phyloP scores from a whole-genome alignment of 2,113 vertebrate species.

The Bubo bubo region DNA sequence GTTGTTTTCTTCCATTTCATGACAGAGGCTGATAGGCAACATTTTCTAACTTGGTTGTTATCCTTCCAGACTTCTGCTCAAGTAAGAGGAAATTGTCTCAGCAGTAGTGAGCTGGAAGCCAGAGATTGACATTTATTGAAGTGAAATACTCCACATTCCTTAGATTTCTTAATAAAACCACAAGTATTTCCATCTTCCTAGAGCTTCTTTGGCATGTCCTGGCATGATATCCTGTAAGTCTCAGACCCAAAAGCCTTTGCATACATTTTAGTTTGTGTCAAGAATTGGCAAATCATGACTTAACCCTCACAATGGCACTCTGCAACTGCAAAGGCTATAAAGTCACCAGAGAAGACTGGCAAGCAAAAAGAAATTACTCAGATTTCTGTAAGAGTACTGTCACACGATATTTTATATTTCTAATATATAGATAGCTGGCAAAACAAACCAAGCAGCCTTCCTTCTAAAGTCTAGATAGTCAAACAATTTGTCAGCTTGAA shows the following conservation, averaged over 20 bases:
- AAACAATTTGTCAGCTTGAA: background rate
- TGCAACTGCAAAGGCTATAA: background rate
- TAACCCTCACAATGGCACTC: background rate
- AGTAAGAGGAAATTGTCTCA: slow-evolving; percentile 52
- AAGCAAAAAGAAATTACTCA: background rate
- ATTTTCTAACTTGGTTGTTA: background rate
- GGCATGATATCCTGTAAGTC: background rate
- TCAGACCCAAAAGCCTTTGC: background rate
- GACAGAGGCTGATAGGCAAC: background rate
- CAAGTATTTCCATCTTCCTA: slow-evolving; percentile 17
- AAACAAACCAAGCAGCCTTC: background rate
- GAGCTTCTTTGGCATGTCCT: slow-evolving; percentile 18
- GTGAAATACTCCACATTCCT: slow-evolving; percentile 1
- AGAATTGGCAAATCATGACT: background rate
- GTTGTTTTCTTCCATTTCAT: background rate
- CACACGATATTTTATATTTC: background rate
- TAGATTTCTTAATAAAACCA: slow-evolving; percentile 35
- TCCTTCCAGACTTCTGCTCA: background rate
- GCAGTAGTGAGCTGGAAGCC: background rate
- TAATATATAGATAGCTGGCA: background rate
- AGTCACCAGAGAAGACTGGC: background rate
- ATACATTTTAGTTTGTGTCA: background rate
- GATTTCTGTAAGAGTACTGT: background rate
- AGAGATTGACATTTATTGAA: background rate
- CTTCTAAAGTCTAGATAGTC: background rate